phyloP scores from a whole-genome alignment of 2,888 invertebrate genomes.

The Dasysyrphus albostriatus region DNA sequence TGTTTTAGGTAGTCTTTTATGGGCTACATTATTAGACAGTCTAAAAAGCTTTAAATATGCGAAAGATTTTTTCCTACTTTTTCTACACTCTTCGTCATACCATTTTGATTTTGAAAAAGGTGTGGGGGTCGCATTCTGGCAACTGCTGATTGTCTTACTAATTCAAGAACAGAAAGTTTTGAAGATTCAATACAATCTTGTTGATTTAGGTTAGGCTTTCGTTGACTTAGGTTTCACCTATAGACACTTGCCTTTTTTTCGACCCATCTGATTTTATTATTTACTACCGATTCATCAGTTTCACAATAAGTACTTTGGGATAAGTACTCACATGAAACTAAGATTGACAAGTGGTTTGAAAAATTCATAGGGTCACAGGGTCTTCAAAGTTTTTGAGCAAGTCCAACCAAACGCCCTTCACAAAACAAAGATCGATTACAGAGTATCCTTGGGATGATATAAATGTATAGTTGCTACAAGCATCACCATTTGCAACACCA shows the following conservation, averaged over 20 bases:
- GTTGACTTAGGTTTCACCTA: neutral
- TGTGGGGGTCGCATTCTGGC: neutral
- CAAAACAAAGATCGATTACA: too few relatives aligned
- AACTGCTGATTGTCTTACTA: neutral
- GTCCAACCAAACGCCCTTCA: neutral
- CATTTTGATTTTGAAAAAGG: constrained; percentile 6
- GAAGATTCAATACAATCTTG: neutral
- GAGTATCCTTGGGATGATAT: too few relatives aligned
- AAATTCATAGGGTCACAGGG: neutral
- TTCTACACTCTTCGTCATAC: constrained; percentile 21
- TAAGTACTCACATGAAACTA: neutral
- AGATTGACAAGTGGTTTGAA: neutral
- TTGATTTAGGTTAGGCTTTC: too few relatives aligned
- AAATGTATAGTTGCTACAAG: too few relatives aligned
- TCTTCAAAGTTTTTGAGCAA: too few relatives aligned
- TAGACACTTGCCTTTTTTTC: neutral
- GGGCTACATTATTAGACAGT: neutral
- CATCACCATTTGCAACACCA: too few relatives aligned
- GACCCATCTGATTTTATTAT: neutral
- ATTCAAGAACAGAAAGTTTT: neutral
- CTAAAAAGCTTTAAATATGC: neutral
- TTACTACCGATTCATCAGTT: neutral
- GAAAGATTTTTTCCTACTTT: constrained; percentile 20
- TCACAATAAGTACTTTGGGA: too few relatives aligned
- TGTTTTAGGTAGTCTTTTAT: neutral